These are phyloP conservation scores for Musca vetustissima DNA, from an alignment of 1,140 invertebrate species.

Conservation along the genomic window DNA sequence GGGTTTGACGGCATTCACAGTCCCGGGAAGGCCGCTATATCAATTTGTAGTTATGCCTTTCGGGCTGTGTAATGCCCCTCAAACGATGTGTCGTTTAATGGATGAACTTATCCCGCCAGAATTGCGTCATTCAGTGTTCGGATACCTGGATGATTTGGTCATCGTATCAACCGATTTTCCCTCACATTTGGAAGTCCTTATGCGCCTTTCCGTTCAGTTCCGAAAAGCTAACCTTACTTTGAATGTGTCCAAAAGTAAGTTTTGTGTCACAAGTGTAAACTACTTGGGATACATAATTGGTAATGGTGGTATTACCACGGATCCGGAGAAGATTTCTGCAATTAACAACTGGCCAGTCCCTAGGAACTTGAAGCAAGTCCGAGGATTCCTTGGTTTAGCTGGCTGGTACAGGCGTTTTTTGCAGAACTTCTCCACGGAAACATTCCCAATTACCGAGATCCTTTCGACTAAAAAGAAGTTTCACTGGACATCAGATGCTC, in stretches of 20 bases:
- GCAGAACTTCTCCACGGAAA: constrained; percentile 26
- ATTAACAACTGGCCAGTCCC: too few relatives aligned
- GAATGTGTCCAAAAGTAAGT: constrained; percentile 56
- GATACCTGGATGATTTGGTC: too few relatives aligned
- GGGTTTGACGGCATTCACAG: too few relatives aligned
- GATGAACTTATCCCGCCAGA: too few relatives aligned
- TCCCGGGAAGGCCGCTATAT: too few relatives aligned
- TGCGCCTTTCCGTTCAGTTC: constrained; percentile 48
- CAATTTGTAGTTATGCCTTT: too few relatives aligned
- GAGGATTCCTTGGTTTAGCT: too few relatives aligned
- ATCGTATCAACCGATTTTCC: constrained; percentile 33
- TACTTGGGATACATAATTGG: constrained; percentile 31
- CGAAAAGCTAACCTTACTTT: constrained; percentile 53
- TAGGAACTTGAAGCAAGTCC: too few relatives aligned
- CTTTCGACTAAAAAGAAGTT: constrained; percentile 18
- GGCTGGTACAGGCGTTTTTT: constrained; percentile 28
- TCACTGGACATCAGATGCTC: background rate
- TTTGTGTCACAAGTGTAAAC: constrained; percentile 40
- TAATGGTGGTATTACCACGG: constrained; percentile 30
- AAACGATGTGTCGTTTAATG: too few relatives aligned
- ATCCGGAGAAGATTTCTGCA: too few relatives aligned
- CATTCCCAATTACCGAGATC: constrained; percentile 25
- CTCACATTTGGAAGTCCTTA: constrained; percentile 52
- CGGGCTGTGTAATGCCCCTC: too few relatives aligned
- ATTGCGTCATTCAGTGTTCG: too few relatives aligned